A percentile compares a stretch with the other conserved stretches of the same genome.
These are phyloP conservation scores for Tretioscincus oriximinensis DNA, from an alignment of 2,113 vertebrate genomes.

Conservation along the genomic window DNA sequence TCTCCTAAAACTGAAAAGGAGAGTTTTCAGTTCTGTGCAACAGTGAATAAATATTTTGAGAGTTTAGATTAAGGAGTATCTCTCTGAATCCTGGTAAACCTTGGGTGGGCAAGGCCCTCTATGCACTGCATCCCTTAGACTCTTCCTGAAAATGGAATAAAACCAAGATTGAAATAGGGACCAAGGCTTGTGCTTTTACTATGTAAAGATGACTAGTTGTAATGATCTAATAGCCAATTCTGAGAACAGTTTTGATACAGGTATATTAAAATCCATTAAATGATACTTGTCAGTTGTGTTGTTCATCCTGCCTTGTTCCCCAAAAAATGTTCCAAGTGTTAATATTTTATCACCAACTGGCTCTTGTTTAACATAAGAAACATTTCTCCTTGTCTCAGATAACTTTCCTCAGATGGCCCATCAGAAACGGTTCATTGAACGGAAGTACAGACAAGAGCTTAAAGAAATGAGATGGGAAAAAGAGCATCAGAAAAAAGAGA, in stretches of 20 bases:
- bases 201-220: not conserved
- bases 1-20: constrained; percentile 11
- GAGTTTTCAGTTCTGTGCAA: not conserved
- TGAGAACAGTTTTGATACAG: too few species aligned
- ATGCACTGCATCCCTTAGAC: too few species aligned
- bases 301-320: constrained; percentile 23
- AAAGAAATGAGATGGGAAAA: constrained; percentile 98
- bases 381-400: constrained; percentile 83
- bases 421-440: constrained; percentile 99
- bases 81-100: not conserved
- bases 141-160: too few species aligned
- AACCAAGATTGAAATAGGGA: too few species aligned
- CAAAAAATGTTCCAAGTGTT: not conserved
- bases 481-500: constrained; percentile 91
- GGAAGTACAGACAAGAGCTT: constrained; percentile 98
- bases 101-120: too few species aligned
- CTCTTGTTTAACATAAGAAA: constrained; percentile 71
- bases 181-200: not conserved
- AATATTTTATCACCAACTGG: constrained; percentile 41
- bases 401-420: constrained; percentile 99
- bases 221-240: not conserved
- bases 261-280: constrained; percentile 14
- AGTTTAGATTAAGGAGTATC: not conserved
- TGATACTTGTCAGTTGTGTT: not conserved
- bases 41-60: not conserved